These are phyloP conservation scores for Amblyteles armatorius DNA, from an alignment of 2,888 invertebrate species.

Conservation along the genomic window DNA sequence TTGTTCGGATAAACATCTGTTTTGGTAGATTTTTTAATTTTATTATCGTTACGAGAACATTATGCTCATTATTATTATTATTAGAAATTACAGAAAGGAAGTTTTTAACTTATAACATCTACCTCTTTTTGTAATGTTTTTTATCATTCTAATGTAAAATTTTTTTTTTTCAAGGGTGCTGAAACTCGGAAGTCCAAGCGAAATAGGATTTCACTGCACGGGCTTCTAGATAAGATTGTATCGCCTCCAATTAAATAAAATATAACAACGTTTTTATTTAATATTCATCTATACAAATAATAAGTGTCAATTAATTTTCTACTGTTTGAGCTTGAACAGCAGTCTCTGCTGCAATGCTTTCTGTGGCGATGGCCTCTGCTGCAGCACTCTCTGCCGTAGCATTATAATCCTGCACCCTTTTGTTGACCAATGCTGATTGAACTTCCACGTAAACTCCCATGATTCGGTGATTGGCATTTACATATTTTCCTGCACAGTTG, in stretches of 20 bases:
- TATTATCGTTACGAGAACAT: too few species aligned
- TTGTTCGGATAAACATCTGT: too few species aligned
- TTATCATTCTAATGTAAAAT: too few species aligned
- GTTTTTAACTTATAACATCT: too few species aligned
- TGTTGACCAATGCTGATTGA: conserved; percentile 86
- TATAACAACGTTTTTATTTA: conserved; percentile 45
- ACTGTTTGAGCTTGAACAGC: conserved; percentile 35
- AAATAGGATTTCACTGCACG: not conserved
- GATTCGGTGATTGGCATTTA: conserved; percentile 87
- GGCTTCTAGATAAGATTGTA: not conserved
- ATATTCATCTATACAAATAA: conserved; percentile 55
- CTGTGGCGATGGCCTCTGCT: conserved; percentile 53
- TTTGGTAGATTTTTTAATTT: too few species aligned
- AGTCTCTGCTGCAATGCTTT: not conserved
- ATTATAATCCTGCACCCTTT: conserved; percentile 85
- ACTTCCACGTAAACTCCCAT: conserved; percentile 88
- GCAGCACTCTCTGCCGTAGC: conserved; percentile 71
- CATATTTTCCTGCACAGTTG: conserved; percentile 86
- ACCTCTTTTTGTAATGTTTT: too few species aligned
- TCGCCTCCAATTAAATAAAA: conserved; percentile 36
- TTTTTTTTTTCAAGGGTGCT: too few species aligned
- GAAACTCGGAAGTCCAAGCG: too few species aligned
- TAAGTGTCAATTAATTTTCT: conserved; percentile 38
- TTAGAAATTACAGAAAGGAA: too few species aligned
- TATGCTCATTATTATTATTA: too few species aligned